A percentile compares a stretch with the other conserved stretches of the same genome.
Conservation (phyloP, 1,140 invertebrate species). For the Tribolium madens region DNA sequence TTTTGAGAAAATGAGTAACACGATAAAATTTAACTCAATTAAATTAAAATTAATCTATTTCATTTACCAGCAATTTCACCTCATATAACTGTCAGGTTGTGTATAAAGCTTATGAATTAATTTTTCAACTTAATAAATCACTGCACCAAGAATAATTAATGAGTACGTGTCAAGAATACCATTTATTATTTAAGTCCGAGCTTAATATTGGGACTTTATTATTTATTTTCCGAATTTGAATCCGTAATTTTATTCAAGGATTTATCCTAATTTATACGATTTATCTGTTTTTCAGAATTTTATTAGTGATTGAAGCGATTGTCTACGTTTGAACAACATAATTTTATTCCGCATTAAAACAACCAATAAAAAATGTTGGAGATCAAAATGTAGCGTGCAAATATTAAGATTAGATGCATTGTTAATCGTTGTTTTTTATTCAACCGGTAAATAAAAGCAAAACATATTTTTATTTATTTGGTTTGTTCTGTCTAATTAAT, state of each 20-base stretch:
- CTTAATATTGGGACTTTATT: neutral
- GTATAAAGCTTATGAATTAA: neutral
- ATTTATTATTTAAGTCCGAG: slow-evolving; percentile 8
- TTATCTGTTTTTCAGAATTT: neutral
- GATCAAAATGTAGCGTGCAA: neutral
- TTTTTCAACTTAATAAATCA: slow-evolving; percentile 4
- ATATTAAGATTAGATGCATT: neutral
- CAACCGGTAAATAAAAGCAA: neutral
- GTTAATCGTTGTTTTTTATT: neutral
- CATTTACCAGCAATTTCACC: neutral
- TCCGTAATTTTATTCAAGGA: neutral
- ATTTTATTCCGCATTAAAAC: neutral
- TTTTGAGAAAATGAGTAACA: neutral
- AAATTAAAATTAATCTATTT: slow-evolving; percentile 1
- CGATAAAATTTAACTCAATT: neutral
- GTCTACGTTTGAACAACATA: neutral
- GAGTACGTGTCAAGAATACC: slow-evolving; percentile 4
- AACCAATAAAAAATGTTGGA: neutral
- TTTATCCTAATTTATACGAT: neutral
- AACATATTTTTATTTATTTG: neutral
- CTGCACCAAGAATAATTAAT: neutral
- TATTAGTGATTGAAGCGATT: neutral
- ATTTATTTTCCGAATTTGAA: neutral
- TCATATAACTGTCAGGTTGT: neutral
- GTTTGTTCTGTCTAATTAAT: neutral